These are phyloP conservation scores for Scaptomyza parva DNA, from an alignment of 2,888 invertebrate genomes.

Conservation along the genomic window DNA sequence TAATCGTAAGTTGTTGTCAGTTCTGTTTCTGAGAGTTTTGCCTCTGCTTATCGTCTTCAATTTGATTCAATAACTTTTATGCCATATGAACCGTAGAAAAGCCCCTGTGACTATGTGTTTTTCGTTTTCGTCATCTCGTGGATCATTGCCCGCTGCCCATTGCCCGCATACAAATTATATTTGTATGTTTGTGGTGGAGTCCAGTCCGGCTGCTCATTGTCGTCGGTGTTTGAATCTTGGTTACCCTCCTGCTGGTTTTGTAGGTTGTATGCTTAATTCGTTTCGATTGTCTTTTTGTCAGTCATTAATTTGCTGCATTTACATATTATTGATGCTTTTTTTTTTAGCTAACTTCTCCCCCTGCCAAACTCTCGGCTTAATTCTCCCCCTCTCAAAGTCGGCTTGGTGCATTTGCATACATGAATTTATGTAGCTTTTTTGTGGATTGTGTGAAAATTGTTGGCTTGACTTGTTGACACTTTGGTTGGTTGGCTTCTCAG, in stretches of 20 bases:
- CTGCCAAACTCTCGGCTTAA: not conserved
- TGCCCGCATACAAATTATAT: slow-evolving; percentile 74
- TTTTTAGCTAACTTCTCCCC: slow-evolving; percentile 34
- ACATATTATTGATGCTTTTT: slow-evolving; percentile 77
- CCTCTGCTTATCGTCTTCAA: slow-evolving; percentile 50
- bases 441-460: slow-evolving; percentile 69
- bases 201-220: slow-evolving; percentile 42
- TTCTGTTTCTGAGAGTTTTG: slow-evolving; percentile 27
- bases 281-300: slow-evolving; percentile 81
- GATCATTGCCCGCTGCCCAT: slow-evolving; percentile 34
- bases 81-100: slow-evolving; percentile 26
- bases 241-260: slow-evolving; percentile 59
- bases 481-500: slow-evolving; percentile 31
- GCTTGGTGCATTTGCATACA: slow-evolving; percentile 62
- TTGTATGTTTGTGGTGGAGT: slow-evolving; percentile 25
- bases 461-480: slow-evolving; percentile 64
- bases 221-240: slow-evolving; percentile 18
- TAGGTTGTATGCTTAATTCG: slow-evolving; percentile 79
- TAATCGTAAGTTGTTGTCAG: slow-evolving; percentile 38
- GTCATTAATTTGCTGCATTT: slow-evolving; percentile 81
- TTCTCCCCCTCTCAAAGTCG: not conserved
- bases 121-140: slow-evolving; percentile 57
- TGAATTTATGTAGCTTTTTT: slow-evolving; percentile 39
- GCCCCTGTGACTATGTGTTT: slow-evolving; percentile 29
- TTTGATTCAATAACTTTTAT: slow-evolving; percentile 77